These are phyloP conservation scores for Neogale vison DNA, from an alignment of 2,113 vertebrate genomes.

Conservation along the genomic window DNA sequence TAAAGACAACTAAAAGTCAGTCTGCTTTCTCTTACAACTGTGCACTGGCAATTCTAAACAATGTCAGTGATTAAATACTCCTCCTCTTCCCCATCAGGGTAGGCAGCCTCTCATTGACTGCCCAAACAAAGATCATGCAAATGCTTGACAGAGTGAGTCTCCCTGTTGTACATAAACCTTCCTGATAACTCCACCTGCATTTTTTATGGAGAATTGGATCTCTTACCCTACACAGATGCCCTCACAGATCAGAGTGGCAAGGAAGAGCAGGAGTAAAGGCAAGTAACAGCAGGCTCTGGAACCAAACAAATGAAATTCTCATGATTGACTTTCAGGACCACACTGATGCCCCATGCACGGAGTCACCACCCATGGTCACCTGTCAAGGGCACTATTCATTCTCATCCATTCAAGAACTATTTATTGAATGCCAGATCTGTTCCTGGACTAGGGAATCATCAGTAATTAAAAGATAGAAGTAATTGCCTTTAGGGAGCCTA, in stretches of 20 bases:
- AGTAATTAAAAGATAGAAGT: not conserved
- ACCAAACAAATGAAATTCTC: constrained; percentile 27
- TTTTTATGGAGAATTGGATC: constrained; percentile 35
- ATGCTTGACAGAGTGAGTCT: constrained; percentile 12
- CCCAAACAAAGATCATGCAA: constrained; percentile 27
- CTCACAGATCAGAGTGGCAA: not conserved
- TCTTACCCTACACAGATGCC: constrained; percentile 40
- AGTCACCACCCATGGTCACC: not conserved
- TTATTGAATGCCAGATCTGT: not conserved
- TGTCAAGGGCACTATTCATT: not conserved
- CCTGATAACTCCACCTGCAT: constrained; percentile 49
- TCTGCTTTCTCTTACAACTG: not conserved
- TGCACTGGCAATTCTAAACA: not conserved
- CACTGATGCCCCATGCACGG: not conserved
- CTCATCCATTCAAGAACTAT: not conserved
- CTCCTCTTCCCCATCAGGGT: not conserved
- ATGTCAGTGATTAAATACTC: not conserved
- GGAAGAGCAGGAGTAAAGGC: not conserved
- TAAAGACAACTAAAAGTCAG: not conserved
- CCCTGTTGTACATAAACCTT: not conserved
- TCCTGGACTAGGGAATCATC: not conserved
- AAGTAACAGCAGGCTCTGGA: not conserved
- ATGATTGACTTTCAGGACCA: not conserved
- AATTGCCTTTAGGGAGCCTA: not conserved
- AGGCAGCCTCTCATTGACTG: not conserved